Percentiles rank a stretch among this genome's conserved stretches.
These are phyloP conservation scores for Barbus barbus DNA, from an alignment of 2,113 vertebrate genomes.

Conservation along the genomic window DNA sequence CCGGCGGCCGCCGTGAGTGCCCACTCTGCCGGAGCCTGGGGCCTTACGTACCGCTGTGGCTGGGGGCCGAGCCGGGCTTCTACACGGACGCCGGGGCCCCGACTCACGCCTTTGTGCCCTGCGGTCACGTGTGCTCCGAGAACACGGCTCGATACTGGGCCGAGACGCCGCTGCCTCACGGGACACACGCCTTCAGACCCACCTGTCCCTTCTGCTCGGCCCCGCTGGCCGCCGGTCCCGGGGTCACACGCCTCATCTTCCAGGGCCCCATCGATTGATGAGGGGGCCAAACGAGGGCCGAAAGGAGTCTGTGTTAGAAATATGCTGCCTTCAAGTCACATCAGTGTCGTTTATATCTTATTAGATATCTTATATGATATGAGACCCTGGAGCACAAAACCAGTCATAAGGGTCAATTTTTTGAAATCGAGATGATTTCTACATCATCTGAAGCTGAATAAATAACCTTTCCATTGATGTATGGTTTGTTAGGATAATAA, in stretches of 20 bases:
- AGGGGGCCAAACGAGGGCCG: constrained; percentile 34
- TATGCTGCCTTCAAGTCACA: constrained; percentile 11
- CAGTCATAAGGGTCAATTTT: no score
- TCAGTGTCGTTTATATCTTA: neutral
- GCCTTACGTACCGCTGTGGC: constrained; percentile 95
- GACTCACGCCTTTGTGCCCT: constrained; percentile 90
- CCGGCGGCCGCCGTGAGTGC: constrained; percentile 81
- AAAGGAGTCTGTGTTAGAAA: neutral
- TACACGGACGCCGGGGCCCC: constrained; percentile 93
- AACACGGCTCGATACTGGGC: constrained; percentile 94
- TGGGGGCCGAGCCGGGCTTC: constrained; percentile 92
- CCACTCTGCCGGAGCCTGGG: constrained; percentile 93
- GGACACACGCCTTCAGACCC: constrained; percentile 95
- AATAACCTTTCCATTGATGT: no score
- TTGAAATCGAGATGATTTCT: no score
- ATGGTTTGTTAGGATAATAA: no score
- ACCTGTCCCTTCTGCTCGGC: constrained; percentile 95
- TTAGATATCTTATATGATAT: no score
- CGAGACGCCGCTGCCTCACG: constrained; percentile 92
- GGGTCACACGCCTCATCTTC: constrained; percentile 93
- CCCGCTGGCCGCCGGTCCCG: constrained; percentile 83
- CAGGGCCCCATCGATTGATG: constrained; percentile 93
- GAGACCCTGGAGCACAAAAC: no score
- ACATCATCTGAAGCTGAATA: no score
- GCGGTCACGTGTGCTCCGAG: constrained; percentile 96